phyloP scores from a whole-genome alignment of 2,888 invertebrate species.

The Agonopterix alstromeriana region DNA sequence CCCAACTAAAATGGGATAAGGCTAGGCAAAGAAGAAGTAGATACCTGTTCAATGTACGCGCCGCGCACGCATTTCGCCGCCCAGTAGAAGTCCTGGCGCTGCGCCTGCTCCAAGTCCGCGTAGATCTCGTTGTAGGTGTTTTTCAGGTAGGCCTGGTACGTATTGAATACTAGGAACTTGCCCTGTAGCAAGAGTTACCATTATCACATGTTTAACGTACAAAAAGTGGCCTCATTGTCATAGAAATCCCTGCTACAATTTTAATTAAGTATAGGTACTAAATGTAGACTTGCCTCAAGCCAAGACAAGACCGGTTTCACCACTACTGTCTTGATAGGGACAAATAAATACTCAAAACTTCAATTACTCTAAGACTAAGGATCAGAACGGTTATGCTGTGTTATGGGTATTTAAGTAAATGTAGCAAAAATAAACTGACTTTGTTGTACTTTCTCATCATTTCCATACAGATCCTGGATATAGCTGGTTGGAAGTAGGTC shows the following conservation, averaged over 20 bases:
- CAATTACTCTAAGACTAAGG: too few relatives aligned
- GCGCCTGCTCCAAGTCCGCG: conserved; percentile 96
- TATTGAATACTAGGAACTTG: conserved; percentile 97
- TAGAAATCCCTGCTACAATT: too few relatives aligned
- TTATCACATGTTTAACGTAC: background rate
- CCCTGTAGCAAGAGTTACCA: conserved; percentile 42
- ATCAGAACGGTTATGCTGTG: too few relatives aligned
- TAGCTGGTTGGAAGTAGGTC: conserved; percentile 99
- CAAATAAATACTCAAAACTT: too few relatives aligned
- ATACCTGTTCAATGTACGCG: conserved; percentile 97
- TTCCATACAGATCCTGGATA: conserved; percentile 96
- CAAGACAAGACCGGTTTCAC: too few relatives aligned
- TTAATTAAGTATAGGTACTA: too few relatives aligned
- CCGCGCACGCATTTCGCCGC: conserved; percentile 98
- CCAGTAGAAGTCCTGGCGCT: conserved; percentile 97
- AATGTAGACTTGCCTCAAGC: too few relatives aligned
- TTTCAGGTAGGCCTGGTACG: conserved; percentile 98
- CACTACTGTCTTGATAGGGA: too few relatives aligned
- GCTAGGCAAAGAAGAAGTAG: background rate
- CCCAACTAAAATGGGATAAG: too few relatives aligned
- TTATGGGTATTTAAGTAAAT: background rate
- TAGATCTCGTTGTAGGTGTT: conserved; percentile 91
- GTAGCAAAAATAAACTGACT: conserved; percentile 46
- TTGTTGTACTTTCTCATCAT: conserved; percentile 99
- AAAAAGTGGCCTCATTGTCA: background rate